A percentile compares a stretch with the other conserved stretches of the same genome.
Conservation (phyloP, 2,888 invertebrate genomes). For the Morinoia aosen region DNA sequence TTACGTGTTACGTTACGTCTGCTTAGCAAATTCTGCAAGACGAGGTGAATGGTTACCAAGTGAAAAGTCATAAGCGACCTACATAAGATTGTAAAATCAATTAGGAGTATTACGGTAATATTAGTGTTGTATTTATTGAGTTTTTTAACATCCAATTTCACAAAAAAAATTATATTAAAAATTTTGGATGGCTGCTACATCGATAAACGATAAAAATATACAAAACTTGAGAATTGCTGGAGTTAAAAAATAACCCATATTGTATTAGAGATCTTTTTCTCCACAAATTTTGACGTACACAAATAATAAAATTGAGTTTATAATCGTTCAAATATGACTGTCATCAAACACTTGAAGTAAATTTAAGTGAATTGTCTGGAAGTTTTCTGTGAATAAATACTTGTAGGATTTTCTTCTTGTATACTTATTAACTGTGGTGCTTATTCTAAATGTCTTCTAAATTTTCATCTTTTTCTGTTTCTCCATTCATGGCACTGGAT, state of each 20-base stretch:
- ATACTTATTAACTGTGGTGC: not conserved
- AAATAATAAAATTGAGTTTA: not conserved
- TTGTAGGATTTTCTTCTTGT: not conserved
- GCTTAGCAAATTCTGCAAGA: constrained; percentile 1
- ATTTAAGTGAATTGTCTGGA: not conserved
- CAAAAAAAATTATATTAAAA: not conserved
- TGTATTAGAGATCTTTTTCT: not conserved
- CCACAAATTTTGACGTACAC: not conserved
- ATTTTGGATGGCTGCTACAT: not conserved
- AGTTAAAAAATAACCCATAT: not conserved
- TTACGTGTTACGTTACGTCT: constrained; percentile 16
- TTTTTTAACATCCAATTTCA: not conserved
- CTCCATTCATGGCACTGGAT: too few relatives aligned
- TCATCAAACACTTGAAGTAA: not conserved
- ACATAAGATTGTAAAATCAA: not conserved
- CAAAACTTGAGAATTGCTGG: not conserved
- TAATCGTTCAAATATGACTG: not conserved
- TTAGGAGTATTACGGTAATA: not conserved
- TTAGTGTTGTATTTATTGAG: not conserved
- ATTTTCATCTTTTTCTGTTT: not conserved
- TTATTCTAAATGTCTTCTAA: not conserved
- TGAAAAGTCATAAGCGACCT: not conserved
- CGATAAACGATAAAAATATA: not conserved
- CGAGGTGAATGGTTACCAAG: not conserved
- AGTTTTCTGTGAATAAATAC: not conserved